Evolutionary conservation across 2,797 vertebrate genomes (phyloP), one percentile per base, ranked within the genome.

Genomic region (Todus mexicanus): DNA sequence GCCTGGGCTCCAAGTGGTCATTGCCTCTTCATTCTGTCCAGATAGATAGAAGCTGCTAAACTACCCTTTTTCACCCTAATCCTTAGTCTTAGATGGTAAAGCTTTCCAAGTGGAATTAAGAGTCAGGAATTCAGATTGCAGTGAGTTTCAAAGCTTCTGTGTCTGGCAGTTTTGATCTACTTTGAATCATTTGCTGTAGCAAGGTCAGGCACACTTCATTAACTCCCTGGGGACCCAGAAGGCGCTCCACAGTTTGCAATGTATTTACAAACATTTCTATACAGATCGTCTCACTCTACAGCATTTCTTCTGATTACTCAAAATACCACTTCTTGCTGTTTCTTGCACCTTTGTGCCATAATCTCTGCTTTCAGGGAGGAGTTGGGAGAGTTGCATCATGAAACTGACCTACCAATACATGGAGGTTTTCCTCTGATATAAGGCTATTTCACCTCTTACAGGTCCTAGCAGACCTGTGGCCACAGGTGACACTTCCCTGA

Each of bases 351-450:
- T 48, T 68, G 31, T 47, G 66, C 33, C 20, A 15, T 37, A 15
- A 26, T 17, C 47, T 77, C 38, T 1, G 1, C 19, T 73, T 69
- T 63, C 33, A 43, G n/a, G 33, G 19, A 38, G 40, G 25, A 15
- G 18, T 50, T 47, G 54, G 56, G 59, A 79, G 29, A 79, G 23
- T 29, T 73, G 20, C 18, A 50, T 7, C 9, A 18, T 31, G 35
- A 59, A 79, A 29, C 3, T 53, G 57, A 65, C 11, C 9, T 6
- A 3, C 4, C 8, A 37, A 8, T 23, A 40, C 0, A 0, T n/a
- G 27, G 33, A 57, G 11, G 6, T 64, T 75, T 82, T 40, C 18
- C 35, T 43, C 19, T 16, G 26, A 45, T 42, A 72, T 42, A 68
- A 64, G 16, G 18, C 17, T 87, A 13, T 60, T 87, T 9, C 15